Evolutionary conservation across 2,888 invertebrate species (phyloP), one percentile per base, ranked within the genome.

Genomic region (Hyles lineata): DNA sequence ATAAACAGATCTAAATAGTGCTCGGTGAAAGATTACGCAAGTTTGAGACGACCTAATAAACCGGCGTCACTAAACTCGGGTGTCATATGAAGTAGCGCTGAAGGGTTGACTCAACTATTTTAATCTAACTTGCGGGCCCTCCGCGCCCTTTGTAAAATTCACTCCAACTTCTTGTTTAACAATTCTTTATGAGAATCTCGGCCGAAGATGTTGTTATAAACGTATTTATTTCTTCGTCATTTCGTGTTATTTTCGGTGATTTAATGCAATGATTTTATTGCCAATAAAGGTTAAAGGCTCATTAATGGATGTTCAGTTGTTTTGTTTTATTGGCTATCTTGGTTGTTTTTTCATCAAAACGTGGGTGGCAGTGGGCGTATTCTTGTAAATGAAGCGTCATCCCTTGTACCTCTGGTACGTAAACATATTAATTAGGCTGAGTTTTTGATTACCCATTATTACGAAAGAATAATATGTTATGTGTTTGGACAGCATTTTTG

Each of bases 111-210:
- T 73, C 82, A 91, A 91, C 91, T 90, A 91, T 91, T 91, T 91
- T 91, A 91, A 91, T 91, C 88, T 89, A 90, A 90, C 84, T 90
- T 89, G 83, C 73, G 76, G 80, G 79, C 82, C 87, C 84, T 85
- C 83, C 82, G 77, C 82, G 78, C 82, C 82, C 82, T 87, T 87
- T 87, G 87, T 86, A 87, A 89, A 89, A 89, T 88, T 88, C 85
- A 82, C 82, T 79, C 83, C 80, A 79, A 85, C 82, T 86, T 85
- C 82, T 86, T 85, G 85, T 86, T 88, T 88, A 85, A 82, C 86
- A 84, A 86, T 89, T 88, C 88, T 90, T 90, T 89, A 89, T 90
- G 90, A 89, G 50, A 23, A 67, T 67, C 67, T 50, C 6, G 7
- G 15, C n/a, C 19, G 11, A 19, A 50, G 67, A 67, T 67, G 62